Base-by-base conservation (phyloP, 1,140 invertebrate genomes). In the Conus betulinus region DNA sequence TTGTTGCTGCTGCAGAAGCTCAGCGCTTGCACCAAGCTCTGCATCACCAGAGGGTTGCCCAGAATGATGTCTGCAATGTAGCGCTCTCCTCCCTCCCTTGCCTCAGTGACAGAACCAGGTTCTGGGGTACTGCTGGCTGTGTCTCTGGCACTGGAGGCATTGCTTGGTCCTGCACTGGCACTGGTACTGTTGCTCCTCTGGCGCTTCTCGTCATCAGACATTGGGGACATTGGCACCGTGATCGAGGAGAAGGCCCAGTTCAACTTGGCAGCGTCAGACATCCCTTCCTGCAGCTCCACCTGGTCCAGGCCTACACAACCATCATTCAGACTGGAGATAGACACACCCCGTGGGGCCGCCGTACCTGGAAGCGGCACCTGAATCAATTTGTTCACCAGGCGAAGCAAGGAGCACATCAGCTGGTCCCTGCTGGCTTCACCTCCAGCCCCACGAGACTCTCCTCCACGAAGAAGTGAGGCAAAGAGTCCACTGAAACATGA, bases 321-420 rank as follows among this genome's bases (percentile, higher is more conserved):
- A 25, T 89, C 82, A 23, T 60, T 85, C 15, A 81, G 13, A 8
- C 55, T 51, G 17, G 20, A 8, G 60, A 84, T 17, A 25, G 63
- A 20, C 11, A 55, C 20, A n/a, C 15, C 27, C 13, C 78, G 67
- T 20, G 51, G 74, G 13, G 76, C 39, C 13, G 20, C 53, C 3
- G 57, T 81, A 87, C 87, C 90, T 81, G 78, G 87, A n/a, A 85
- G 87, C n/a, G 17, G 23, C 57, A 87, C 87, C 87, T 83, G 87
- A 17, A 76, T 60, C 27, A 84, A 87, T 92, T 96, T 97, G 85
- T 96, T 96, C 5, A 97, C 96, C 55, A 97, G 95, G 94, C 97
- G 97, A 10, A 97, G 95, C 27, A 97, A 95, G 91, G 96, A 96
- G 89, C 97, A 97, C 60, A 97, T 96, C 20, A 97, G 94, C 67